Conservation (phyloP, 2,113 vertebrate genomes). For the Gymnarchus niloticus region DNA sequence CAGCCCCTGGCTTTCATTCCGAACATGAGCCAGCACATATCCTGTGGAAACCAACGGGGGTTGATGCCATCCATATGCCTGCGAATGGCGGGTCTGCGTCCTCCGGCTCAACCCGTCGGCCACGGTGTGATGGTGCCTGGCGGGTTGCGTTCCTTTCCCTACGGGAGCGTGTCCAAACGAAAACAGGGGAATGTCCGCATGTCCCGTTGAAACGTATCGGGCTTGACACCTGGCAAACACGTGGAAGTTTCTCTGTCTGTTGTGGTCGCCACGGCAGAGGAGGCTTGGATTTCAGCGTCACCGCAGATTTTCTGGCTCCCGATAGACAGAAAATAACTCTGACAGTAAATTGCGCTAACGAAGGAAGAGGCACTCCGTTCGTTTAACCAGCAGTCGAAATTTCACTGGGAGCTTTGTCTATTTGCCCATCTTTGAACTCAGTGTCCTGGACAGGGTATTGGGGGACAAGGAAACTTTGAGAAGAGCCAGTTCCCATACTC, state of each 20-base stretch:
- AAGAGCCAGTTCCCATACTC: background rate
- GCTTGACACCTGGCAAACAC: background rate
- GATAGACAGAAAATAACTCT: background rate
- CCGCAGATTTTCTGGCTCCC: background rate
- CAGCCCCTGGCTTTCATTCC: background rate
- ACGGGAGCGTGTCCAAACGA: background rate
- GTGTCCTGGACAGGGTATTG: no score
- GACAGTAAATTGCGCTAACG: background rate
- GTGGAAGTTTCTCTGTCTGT: background rate
- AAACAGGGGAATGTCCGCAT: background rate
- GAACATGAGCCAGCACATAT: background rate
- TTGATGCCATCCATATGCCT: background rate
- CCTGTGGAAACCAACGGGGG: constrained; percentile 4
- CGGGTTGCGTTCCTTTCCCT: background rate
- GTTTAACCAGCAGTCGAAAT: no score
- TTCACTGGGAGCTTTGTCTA: no score
- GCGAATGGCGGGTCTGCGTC: background rate
- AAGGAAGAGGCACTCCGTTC: background rate
- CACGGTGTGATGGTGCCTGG: background rate
- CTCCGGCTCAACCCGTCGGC: background rate
- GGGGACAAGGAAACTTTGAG: background rate
- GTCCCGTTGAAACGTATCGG: background rate
- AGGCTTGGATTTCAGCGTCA: background rate
- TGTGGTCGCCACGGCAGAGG: background rate
- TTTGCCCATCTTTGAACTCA: no score